These are phyloP conservation scores for Grammomys surdaster DNA, from an alignment of 2,113 vertebrate genomes.

Conservation along the genomic window DNA sequence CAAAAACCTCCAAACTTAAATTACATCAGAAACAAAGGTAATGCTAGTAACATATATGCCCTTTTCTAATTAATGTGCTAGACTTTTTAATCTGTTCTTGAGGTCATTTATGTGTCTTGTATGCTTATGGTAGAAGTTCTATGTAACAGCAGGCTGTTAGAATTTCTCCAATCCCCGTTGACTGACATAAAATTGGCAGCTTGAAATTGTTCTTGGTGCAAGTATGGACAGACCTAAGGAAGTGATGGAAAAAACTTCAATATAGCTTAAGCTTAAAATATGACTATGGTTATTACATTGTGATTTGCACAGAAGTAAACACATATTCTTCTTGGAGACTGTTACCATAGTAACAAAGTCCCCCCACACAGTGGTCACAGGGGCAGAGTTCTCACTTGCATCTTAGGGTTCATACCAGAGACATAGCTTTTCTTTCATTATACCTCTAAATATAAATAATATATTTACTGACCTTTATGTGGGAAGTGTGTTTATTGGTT, in stretches of 20 bases:
- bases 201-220: background rate
- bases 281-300: background rate
- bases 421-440: background rate
- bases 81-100: background rate
- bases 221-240: background rate
- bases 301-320: background rate
- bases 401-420: too few relatives aligned
- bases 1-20: background rate
- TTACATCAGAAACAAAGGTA: conserved; percentile 42
- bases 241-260: background rate
- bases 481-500: background rate
- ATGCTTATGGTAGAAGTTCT: background rate
- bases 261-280: conserved; percentile 12
- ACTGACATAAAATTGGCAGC: background rate
- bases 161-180: background rate
- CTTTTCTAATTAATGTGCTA: background rate
- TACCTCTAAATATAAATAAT: conserved; percentile 29
- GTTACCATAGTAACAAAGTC: background rate
- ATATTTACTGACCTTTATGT: background rate
- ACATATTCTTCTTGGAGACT: background rate
- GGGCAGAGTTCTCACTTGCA: background rate
- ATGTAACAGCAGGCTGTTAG: background rate
- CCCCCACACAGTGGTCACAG: background rate
- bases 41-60: background rate
- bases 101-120: background rate